Evolutionary conservation across 2,888 invertebrate species (phyloP), one percentile per base, ranked within the genome.

Genomic region (Chymomyza procnemis): DNA sequence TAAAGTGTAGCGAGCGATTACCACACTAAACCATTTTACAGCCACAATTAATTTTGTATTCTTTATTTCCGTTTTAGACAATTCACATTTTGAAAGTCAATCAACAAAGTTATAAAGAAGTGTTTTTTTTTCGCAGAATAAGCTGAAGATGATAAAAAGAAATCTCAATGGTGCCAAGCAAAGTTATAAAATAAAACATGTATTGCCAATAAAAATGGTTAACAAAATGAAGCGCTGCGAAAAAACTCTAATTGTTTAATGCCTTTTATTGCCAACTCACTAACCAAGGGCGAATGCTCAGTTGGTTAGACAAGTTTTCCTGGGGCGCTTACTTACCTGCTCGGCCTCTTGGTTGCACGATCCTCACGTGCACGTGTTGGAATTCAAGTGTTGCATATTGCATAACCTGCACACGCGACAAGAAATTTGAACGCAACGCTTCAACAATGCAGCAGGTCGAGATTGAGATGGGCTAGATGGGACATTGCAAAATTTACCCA

Each of bases 381-480:
- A 72, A 83, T 83, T 57, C 69, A 55, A 68, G 52, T 73, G 55
- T 47, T 66, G 64, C 68, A 71, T 82, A 83, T 87, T 85, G 76
- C 76, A 78, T 85, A 87, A 83, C 72, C 68, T 68, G 73, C 78
- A 85, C 78, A 85, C 79, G 80, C 83, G 87, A 76, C 80, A 80
- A 85, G 84, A 78, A 76, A 83, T 73, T 76, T 41, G 1, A 85
- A 85, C 66, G 85, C 34, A 12, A 41, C n/a, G n/a, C 34, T 41
- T 12, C 34, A 41, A 12, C 34, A 41, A 41, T 41, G 34, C 12
- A 41, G 34, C 34, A 41, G 34, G 34, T 41, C 12, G 58, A 59
- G 62, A 52, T 30, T 57, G 34, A 66, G 59, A 62, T 64, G 30
- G 68, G 58, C 46, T 67, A 50, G 30, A 48, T 47, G 47, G 59